phyloP scores from a whole-genome alignment of 2,113 vertebrate species.

The Hydropotes inermis region DNA sequence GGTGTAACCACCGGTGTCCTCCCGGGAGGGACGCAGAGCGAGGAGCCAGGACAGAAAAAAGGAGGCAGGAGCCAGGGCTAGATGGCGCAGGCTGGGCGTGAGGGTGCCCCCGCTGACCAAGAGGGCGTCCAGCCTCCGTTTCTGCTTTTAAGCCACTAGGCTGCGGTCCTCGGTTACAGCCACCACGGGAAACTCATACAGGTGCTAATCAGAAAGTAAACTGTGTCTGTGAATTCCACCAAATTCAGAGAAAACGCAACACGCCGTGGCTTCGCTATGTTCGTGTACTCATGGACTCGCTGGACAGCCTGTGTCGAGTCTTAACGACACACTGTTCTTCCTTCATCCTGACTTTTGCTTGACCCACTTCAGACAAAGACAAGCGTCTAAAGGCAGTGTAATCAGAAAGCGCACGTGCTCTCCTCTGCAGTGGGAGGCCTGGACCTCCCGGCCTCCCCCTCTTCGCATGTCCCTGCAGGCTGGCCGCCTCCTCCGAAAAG shows the following conservation, averaged over 20 bases:
- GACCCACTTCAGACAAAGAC: neutral
- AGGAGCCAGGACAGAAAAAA: neutral
- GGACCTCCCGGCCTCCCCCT: fast-evolving
- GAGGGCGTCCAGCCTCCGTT: neutral
- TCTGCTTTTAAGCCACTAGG: neutral
- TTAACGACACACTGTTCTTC: too few species aligned
- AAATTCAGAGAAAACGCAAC: neutral
- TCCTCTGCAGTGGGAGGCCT: neutral
- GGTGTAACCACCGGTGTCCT: neutral
- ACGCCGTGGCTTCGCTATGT: fast-evolving
- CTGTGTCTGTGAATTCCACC: neutral
- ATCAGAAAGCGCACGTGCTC: fast-evolving
- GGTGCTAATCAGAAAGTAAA: neutral
- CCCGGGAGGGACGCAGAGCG: neutral
- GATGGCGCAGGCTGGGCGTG: fast-evolving
- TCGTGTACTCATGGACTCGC: fast-evolving
- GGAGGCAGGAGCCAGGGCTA: neutral
- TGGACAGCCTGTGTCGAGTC: fast-evolving
- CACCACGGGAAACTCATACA: neutral
- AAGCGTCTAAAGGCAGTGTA: neutral
- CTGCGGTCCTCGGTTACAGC: neutral
- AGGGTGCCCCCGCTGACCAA: neutral
- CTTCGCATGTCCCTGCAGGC: neutral
- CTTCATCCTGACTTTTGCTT: neutral
- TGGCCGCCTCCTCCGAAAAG: neutral